Conservation (phyloP, 2,888 invertebrate species). For the Ennomos quercinarius region DNA sequence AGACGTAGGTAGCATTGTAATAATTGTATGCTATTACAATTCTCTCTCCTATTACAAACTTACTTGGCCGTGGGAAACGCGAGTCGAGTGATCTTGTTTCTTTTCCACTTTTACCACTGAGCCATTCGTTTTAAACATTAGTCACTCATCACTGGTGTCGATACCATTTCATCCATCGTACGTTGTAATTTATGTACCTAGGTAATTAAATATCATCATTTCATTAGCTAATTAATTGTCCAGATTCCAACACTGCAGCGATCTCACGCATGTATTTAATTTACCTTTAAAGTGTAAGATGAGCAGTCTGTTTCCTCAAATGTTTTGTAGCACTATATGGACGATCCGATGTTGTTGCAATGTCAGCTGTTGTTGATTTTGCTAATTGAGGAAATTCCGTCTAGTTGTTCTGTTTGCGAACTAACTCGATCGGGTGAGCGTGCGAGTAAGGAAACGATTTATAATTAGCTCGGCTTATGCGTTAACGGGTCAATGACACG, state of each 20-base stretch:
- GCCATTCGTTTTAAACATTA: slow-evolving; percentile 21
- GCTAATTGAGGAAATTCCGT: slow-evolving; percentile 43
- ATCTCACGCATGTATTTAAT: slow-evolving; percentile 13
- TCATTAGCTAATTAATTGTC: slow-evolving; percentile 14
- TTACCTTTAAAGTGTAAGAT: slow-evolving; percentile 21
- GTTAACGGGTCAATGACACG: slow-evolving; percentile 82
- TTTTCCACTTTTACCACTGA: slow-evolving; percentile 66
- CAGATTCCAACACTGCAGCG: slow-evolving; percentile 15
- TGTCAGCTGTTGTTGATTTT: slow-evolving; percentile 29
- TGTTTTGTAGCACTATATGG: slow-evolving; percentile 13
- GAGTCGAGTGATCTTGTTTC: slow-evolving; percentile 45
- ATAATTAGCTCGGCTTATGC: slow-evolving; percentile 78
- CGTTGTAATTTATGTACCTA: slow-evolving; percentile 21
- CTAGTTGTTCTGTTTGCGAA: slow-evolving; percentile 32
- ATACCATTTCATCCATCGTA: slow-evolving; percentile 22
- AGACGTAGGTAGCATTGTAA: slow-evolving; percentile 11
- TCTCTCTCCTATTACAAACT: slow-evolving; percentile 57
- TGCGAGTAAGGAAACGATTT: slow-evolving; percentile 67
- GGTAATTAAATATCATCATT: slow-evolving; percentile 15
- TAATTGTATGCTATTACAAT: slow-evolving; percentile 31
- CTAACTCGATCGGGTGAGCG: slow-evolving; percentile 35
- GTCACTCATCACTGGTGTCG: slow-evolving; percentile 32
- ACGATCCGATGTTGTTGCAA: slow-evolving; percentile 22
- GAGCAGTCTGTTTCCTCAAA: slow-evolving; percentile 13
- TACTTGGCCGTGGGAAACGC: slow-evolving; percentile 71